Evolutionary conservation across 2,113 vertebrate species (phyloP).

Genomic region (Penelope pileata): DNA sequence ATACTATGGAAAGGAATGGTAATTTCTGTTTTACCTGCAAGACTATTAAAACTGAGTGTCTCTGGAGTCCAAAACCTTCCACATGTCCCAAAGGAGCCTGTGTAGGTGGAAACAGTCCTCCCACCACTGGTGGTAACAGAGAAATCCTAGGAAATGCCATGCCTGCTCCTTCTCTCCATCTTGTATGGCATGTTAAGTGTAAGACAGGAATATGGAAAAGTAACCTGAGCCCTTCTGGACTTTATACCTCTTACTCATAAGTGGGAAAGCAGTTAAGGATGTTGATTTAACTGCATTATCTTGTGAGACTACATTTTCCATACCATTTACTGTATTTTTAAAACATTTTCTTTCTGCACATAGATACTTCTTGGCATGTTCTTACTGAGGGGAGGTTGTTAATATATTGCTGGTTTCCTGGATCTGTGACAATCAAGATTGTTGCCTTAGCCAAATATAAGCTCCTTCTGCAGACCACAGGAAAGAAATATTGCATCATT

Average conservation of each 20-base stretch:
- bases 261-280: slow-evolving; percentile 21
- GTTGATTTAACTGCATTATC: slow-evolving; percentile 18
- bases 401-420: not conserved
- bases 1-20: not conserved
- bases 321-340: not conserved
- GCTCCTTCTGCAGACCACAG: not conserved
- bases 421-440: not conserved
- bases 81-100: not conserved
- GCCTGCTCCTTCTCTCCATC: not conserved
- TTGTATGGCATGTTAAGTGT: not conserved
- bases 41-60: not conserved
- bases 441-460: not conserved
- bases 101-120: not conserved
- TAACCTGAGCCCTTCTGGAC: slow-evolving; percentile 71
- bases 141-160: not conserved
- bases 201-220: not conserved
- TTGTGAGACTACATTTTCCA: not conserved
- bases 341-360: not conserved
- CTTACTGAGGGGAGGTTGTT: not conserved
- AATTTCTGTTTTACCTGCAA: slow-evolving; percentile 44
- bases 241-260: slow-evolving; percentile 68
- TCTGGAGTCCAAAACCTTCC: not conserved
- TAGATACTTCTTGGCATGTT: not conserved
- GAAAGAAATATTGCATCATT: not conserved
- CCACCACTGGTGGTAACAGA: not conserved